Base-by-base conservation (phyloP, 2,797 vertebrate species). In the Pampus argenteus region DNA sequence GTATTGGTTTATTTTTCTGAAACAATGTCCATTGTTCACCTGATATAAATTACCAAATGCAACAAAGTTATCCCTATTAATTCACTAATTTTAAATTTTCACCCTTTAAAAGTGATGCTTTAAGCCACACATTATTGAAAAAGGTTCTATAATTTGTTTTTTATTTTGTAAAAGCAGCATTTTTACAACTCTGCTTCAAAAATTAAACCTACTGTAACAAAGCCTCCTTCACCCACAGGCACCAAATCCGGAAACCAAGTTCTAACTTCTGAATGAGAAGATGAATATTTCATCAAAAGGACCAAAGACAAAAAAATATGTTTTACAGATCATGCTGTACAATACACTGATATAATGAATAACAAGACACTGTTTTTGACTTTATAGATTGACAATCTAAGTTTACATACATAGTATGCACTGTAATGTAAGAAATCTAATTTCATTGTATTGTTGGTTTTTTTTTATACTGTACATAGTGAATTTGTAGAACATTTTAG, bases 391-490 rank as follows among this genome's bases (percentile, higher is more conserved):
- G 25, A 80, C 66, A 57, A 82, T 79, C 36, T 26, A 22, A 31
- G 34, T 81, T 81, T 70, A 64, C 58, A 44, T 10, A 11, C 60
- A 40, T 44, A 29, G 9, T 56, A 60, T 70, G 72, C 44, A 55
- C 73, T 71, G 67, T 68, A 55, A 77, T 59, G 56, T 73, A 73
- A 66, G 15, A 59, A 50, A 48, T 10, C 0, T n/a, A 45, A 50
- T 63, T 58, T 49, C 5, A 17, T 61, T 44, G 2, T 26, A 11
- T 75, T 79, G 9, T 44, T 80, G 23, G n/a, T n/a, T n/a, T 76
- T 78, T 84, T 59, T 89, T 82, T 84, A 76, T 79, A 83, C 31
- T 91, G 72, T 89, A 84, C 11, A 87, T 86, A 83, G 71, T 44
- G 64, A 56, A 64, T 84, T 80, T 86, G 59, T 86, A 66, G 74